A percentile compares a stretch with the other conserved stretches of the same genome.
Conservation (phyloP, 2,797 vertebrate genomes). For the Phataginus tricuspis region DNA sequence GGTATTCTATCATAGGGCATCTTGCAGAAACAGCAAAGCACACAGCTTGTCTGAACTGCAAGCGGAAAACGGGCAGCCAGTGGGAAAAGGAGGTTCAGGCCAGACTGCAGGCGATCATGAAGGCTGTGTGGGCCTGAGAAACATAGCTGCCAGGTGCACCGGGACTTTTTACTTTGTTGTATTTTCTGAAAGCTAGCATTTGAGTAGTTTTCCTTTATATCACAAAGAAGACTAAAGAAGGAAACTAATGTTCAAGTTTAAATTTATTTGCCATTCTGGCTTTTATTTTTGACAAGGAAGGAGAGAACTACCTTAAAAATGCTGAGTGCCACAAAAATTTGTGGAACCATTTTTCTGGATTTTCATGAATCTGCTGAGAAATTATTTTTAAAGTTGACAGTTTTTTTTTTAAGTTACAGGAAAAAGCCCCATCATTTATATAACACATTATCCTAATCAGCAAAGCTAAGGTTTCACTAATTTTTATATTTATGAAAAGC, state of each 20-base stretch:
- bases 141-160: background rate
- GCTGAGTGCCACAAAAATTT: conserved; percentile 13
- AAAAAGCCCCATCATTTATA: background rate
- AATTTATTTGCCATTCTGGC: background rate
- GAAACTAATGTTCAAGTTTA: background rate
- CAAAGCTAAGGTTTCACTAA: conserved; percentile 45
- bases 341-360: conserved; percentile 39
- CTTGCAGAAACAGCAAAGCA: background rate
- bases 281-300: background rate
- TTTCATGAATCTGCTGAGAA: conserved; percentile 62
- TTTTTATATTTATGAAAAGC: conserved; percentile 39
- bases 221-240: background rate
- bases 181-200: conserved; percentile 36
- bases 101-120: rapidly evolving
- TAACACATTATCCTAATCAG: conserved; percentile 19
- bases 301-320: background rate
- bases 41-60: background rate
- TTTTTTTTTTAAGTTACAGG: background rate
- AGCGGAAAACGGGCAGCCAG: background rate
- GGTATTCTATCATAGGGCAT: background rate
- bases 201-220: background rate
- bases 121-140: background rate
- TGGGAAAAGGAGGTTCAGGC: background rate
- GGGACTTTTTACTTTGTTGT: background rate
- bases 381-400: conserved; percentile 37